A percentile compares a stretch with the other conserved stretches of the same genome.
Evolutionary conservation across 2,797 vertebrate species (phyloP).

Genomic region (Hipposideros larvatus): DNA sequence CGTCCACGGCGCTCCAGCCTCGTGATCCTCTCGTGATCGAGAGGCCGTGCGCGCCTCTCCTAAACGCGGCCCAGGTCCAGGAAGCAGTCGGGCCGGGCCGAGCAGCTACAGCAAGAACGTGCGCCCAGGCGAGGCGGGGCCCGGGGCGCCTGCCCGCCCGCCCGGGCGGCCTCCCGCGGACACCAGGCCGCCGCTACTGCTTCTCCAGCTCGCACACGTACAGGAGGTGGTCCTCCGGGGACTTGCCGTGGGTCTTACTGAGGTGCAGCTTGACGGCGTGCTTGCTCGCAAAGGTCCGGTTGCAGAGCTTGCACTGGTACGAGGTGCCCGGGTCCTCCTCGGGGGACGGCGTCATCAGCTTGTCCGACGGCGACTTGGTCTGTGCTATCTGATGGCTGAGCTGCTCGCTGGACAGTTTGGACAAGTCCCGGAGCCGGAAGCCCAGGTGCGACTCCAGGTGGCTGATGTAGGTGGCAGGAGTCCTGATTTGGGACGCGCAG

Average conservation of each 20-base stretch:
- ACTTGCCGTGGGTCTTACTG: constrained; percentile 99
- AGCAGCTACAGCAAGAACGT: constrained; percentile 90
- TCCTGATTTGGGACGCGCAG: constrained; percentile 99
- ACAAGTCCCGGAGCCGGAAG: constrained; percentile 98
- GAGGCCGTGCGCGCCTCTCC: constrained; percentile 91
- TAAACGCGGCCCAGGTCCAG: constrained; percentile 95
- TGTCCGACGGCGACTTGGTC: constrained; percentile 97
- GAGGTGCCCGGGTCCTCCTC: constrained; percentile 94
- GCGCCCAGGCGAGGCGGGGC: constrained; percentile 93
- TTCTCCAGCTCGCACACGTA: constrained; percentile 98
- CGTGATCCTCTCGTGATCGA: constrained; percentile 48
- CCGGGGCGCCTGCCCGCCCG: too few species aligned
- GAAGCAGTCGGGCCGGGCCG: constrained; percentile 90
- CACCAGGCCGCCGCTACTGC: constrained; percentile 90
- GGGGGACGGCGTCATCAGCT: constrained; percentile 94
- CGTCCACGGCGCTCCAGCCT: constrained; percentile 96
- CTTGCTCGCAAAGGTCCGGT: constrained; percentile 99
- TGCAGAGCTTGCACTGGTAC: constrained; percentile 99
- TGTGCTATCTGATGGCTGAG: constrained; percentile 96
- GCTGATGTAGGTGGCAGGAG: constrained; percentile 98
- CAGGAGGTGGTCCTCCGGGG: constrained; percentile 99
- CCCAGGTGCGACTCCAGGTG: constrained; percentile 99
- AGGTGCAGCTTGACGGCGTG: constrained; percentile 99
- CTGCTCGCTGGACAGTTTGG: constrained; percentile 97
- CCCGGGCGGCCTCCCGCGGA: too few species aligned